These are phyloP conservation scores for Brachylomia viminalis DNA, from an alignment of 2,888 invertebrate species.

Conservation along the genomic window DNA sequence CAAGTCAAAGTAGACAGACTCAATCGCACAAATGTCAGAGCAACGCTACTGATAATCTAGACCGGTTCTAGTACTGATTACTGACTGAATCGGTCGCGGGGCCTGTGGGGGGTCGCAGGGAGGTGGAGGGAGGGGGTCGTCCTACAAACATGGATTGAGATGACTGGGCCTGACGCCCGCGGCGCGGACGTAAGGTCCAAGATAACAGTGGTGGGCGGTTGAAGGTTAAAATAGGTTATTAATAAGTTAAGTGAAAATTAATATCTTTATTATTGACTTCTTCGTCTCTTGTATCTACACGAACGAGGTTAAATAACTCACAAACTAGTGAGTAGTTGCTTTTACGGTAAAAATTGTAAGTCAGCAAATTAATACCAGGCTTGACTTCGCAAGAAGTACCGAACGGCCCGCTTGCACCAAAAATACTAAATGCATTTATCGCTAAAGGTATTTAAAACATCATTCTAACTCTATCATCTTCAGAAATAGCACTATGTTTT, in stretches of 20 bases:
- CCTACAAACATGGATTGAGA: slow-evolving; percentile 83
- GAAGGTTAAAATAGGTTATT: slow-evolving; percentile 3
- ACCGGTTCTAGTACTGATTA: slow-evolving; percentile 74
- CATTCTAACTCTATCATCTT: too few relatives aligned
- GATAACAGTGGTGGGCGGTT: slow-evolving; percentile 42
- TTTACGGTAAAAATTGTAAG: neutral
- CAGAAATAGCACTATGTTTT: too few relatives aligned
- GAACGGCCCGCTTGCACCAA: too few relatives aligned
- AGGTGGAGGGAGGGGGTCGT: slow-evolving; percentile 65
- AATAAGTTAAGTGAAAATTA: too few relatives aligned
- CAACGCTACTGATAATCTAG: slow-evolving; percentile 57
- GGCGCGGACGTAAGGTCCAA: slow-evolving; percentile 67
- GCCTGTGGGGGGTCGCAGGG: slow-evolving; percentile 51
- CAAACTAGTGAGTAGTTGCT: neutral
- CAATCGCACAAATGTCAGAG: slow-evolving; percentile 37
- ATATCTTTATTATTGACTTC: neutral
- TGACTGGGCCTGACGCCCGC: slow-evolving; percentile 81
- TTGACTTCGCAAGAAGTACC: too few relatives aligned
- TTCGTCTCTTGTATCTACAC: neutral
- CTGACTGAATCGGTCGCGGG: slow-evolving; percentile 67
- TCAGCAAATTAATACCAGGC: neutral
- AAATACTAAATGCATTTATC: too few relatives aligned
- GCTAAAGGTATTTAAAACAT: too few relatives aligned
- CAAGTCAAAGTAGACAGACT: slow-evolving; percentile 17
- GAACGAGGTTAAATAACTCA: neutral